These are phyloP conservation scores for Sphaeramia orbicularis DNA, from an alignment of 2,797 vertebrate genomes.

Conservation along the genomic window DNA sequence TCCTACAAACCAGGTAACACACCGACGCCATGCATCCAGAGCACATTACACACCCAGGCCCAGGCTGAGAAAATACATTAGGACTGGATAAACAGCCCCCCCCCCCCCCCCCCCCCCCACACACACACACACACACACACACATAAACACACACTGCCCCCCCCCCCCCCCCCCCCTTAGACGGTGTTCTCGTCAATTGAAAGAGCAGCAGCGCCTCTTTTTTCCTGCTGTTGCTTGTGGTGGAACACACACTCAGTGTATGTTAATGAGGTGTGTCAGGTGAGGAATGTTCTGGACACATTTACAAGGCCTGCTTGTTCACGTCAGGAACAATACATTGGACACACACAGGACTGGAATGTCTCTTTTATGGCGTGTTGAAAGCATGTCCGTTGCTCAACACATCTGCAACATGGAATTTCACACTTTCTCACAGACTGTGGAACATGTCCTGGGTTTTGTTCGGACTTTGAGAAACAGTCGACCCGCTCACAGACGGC, in stretches of 20 bases:
- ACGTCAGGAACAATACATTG: constrained; percentile 71
- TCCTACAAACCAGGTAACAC: constrained; percentile 96
- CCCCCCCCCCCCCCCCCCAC: too few relatives aligned
- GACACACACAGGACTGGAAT: constrained; percentile 65
- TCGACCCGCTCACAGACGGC: too few relatives aligned
- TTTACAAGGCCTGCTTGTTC: constrained; percentile 65
- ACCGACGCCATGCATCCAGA: constrained; percentile 7
- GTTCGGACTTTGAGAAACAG: too few relatives aligned
- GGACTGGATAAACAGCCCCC: too few relatives aligned
- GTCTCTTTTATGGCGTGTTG: constrained; percentile 60
- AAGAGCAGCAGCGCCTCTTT: constrained; percentile 1
- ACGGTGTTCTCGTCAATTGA: not conserved
- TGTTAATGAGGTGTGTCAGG: constrained; percentile 77
- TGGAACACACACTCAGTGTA: constrained; percentile 39
- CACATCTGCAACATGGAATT: constrained; percentile 70
- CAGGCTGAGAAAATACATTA: too few relatives aligned
- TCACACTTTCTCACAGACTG: constrained; percentile 53
- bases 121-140: too few relatives aligned
- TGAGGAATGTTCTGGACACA: constrained; percentile 74
- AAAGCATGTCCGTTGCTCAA: constrained; percentile 61
- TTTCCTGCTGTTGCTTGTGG: not conserved
- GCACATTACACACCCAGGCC: constrained; percentile 4
- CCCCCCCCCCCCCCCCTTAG: too few relatives aligned
- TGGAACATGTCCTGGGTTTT: too few relatives aligned
- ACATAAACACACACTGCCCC: too few relatives aligned